Base-by-base conservation (phyloP, 2,797 vertebrate species). In the Eleutherodactylus coqui region DNA sequence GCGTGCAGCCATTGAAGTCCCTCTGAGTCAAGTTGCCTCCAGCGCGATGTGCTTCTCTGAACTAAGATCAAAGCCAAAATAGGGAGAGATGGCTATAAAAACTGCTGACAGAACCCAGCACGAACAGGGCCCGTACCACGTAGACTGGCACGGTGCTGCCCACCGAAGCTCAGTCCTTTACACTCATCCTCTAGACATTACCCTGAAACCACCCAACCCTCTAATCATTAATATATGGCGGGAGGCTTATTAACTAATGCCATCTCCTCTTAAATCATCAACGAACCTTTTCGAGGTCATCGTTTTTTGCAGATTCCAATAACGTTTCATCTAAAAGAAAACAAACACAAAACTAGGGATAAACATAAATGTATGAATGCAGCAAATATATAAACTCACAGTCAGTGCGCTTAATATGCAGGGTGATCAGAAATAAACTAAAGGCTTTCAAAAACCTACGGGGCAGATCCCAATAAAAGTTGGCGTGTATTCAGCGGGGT, bases 271-370 rank as follows among this genome's bases (percentile, higher is more conserved):
- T 13, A 78, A 36, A 58, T 34, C 51, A 17, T 14, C n/a, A 5
- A 32, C 69, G 69, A 92, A 98, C 97, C 96, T 94, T 96, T 89
- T 94, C 94, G 86, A 94, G 90, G 88, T 97, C 94, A 34, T 95
- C 96, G 27, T 88, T 96, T 93, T 94, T 97, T 90, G 97, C 96
- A 89, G 96, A 96, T 87, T 97, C 96, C 38, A 97, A 93, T 76
- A 98, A 91, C 90, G 91, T 89, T 75, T 97, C 95, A 83, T 91
- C 91, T 91, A 92, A 88, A 89, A 90, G 86, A 89, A 89, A 90
- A 60, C 90, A 92, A 95, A 34, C 88, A n/a, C n/a, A n/a, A n/a
- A n/a, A n/a, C n/a, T n/a, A n/a, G n/a, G n/a, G n/a, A n/a, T n/a
- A n/a, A n/a, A n/a, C n/a, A n/a, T n/a, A 75, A 67, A 29, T 78